These are phyloP conservation scores for Sebastolobus alascanus DNA, from an alignment of 2,797 vertebrate genomes.

Conservation along the genomic window DNA sequence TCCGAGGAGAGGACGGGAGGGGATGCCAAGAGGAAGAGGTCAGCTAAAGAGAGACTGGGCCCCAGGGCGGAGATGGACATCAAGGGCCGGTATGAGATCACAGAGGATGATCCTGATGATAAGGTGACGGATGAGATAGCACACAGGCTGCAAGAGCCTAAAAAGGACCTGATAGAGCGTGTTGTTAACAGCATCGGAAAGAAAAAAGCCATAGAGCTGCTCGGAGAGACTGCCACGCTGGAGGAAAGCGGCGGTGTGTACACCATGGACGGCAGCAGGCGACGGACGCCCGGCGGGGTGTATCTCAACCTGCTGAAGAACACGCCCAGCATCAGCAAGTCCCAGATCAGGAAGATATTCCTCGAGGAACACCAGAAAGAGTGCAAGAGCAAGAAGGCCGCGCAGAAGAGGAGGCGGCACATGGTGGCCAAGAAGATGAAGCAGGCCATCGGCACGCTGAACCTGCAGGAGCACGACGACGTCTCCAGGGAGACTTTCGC, in stretches of 20 bases:
- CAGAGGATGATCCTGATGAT: constrained; percentile 90
- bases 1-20: constrained; percentile 76
- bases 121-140: constrained; percentile 94
- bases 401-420: constrained; percentile 92
- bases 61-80: constrained; percentile 91
- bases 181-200: constrained; percentile 90
- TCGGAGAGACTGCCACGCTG: constrained; percentile 92
- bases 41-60: constrained; percentile 90
- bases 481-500: constrained; percentile 96
- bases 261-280: constrained; percentile 94
- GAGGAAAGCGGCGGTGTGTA: constrained; percentile 94
- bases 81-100: constrained; percentile 91
- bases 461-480: constrained; percentile 96
- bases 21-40: constrained; percentile 91
- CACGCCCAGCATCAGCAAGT: constrained; percentile 90
- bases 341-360: constrained; percentile 94
- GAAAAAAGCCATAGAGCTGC: constrained; percentile 93
- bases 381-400: constrained; percentile 91
- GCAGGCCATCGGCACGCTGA: constrained; percentile 93
- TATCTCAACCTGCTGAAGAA: constrained; percentile 96
- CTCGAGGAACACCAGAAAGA: constrained; percentile 91
- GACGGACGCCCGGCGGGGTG: constrained; percentile 96
- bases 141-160: constrained; percentile 94
- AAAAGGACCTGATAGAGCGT: constrained; percentile 92
- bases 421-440: constrained; percentile 96